phyloP scores from a whole-genome alignment of 2,113 vertebrate species.

The Poicephalus meyeri region DNA sequence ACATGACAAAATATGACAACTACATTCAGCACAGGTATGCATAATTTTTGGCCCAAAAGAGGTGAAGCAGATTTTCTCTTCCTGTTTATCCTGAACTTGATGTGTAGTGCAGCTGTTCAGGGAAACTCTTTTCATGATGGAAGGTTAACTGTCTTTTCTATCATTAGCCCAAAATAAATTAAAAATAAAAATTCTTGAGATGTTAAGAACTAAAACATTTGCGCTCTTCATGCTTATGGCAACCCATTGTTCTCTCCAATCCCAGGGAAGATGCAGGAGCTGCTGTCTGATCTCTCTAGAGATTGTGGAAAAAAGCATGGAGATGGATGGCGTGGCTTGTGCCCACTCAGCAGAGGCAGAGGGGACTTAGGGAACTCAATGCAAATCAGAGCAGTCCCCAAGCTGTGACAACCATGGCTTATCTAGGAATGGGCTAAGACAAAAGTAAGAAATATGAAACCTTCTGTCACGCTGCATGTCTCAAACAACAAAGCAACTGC shows the following conservation, averaged over 20 bases:
- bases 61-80: neutral
- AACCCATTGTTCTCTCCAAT: neutral
- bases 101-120: neutral
- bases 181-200: neutral
- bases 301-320: neutral
- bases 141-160: constrained; percentile 15
- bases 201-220: neutral
- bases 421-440: neutral
- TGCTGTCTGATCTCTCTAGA: neutral
- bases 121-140: neutral
- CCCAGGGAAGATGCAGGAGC: neutral
- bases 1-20: neutral
- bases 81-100: neutral
- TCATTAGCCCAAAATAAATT: neutral
- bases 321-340: neutral
- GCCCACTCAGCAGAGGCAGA: neutral
- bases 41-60: neutral
- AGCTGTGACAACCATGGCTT: neutral
- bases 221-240: neutral
- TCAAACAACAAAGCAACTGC: neutral
- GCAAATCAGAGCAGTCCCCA: neutral
- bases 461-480: neutral
- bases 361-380: fast-evolving
- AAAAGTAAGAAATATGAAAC: neutral
- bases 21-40: neutral